Percentiles rank a stretch among this genome's conserved stretches.
These are phyloP conservation scores for Ramphastos sulfuratus DNA, from an alignment of 2,113 vertebrate species.

Conservation along the genomic window DNA sequence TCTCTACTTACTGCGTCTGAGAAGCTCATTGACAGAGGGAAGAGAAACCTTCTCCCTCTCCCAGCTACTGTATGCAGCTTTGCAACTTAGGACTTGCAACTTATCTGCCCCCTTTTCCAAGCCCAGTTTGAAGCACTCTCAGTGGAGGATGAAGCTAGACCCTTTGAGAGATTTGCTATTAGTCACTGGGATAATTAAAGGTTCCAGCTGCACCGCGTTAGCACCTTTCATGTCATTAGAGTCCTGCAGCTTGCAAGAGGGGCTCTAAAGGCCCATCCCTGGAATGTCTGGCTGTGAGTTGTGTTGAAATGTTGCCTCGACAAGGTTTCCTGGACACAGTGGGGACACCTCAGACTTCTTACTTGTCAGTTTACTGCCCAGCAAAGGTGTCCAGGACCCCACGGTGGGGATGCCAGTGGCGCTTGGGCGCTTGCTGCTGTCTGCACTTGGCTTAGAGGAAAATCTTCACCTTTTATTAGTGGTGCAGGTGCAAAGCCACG, in stretches of 20 bases:
- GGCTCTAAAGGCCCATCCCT: conserved; percentile 13
- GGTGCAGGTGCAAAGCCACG: conserved; percentile 37
- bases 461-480: background rate
- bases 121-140: background rate
- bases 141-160: background rate
- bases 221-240: conserved; percentile 60
- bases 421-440: background rate
- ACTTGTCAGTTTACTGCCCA: background rate
- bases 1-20: background rate
- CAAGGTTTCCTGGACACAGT: conserved; percentile 16
- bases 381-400: background rate
- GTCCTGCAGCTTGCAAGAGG: conserved; percentile 37
- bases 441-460: background rate
- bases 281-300: background rate
- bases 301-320: conserved; percentile 2
- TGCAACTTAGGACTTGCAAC: background rate
- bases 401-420: background rate
- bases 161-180: conserved; percentile 51
- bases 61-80: background rate
- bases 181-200: conserved; percentile 64
- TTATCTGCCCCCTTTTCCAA: conserved; percentile 16
- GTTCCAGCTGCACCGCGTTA: conserved; percentile 68
- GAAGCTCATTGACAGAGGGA: background rate
- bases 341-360: background rate
- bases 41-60: background rate